phyloP scores from a whole-genome alignment of 2,113 vertebrate genomes.

The Gila orcuttii region DNA sequence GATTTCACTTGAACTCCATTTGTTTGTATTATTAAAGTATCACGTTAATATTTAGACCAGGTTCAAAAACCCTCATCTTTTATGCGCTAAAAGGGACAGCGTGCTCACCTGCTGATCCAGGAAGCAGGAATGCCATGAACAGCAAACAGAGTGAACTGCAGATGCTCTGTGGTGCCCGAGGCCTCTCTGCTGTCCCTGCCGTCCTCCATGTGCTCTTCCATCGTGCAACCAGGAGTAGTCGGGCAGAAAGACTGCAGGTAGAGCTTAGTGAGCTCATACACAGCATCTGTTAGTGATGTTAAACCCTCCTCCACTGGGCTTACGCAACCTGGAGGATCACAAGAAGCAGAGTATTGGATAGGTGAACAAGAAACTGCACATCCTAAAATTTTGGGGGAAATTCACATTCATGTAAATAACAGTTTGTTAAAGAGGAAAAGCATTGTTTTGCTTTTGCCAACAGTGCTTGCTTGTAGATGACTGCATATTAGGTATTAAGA shows the following conservation, averaged over 20 bases:
- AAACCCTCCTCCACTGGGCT: slow-evolving; percentile 82
- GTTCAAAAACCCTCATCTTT: not conserved
- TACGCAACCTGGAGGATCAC: slow-evolving; percentile 59
- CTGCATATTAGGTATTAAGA: too few relatives aligned
- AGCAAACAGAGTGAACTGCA: slow-evolving; percentile 93
- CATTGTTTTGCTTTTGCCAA: too few relatives aligned
- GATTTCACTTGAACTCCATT: not conserved
- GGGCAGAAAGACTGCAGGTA: slow-evolving; percentile 81
- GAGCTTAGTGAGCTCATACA: slow-evolving; percentile 86
- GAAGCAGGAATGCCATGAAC: slow-evolving; percentile 86
- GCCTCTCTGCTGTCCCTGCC: slow-evolving; percentile 80
- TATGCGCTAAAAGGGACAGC: not conserved
- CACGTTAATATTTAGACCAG: not conserved
- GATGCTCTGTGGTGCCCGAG: slow-evolving; percentile 85
- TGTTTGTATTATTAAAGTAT: not conserved
- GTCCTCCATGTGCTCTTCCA: slow-evolving; percentile 45
- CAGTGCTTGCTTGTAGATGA: too few relatives aligned
- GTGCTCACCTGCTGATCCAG: slow-evolving; percentile 91
- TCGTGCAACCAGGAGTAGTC: slow-evolving; percentile 56
- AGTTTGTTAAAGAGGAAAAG: too few relatives aligned
- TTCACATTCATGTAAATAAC: too few relatives aligned
- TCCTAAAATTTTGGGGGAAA: too few relatives aligned
- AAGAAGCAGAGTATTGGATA: not conserved
- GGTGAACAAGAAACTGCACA: not conserved
- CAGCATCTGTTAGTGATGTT: slow-evolving; percentile 81